Percentiles rank a stretch among this genome's conserved stretches.
phyloP scores from a whole-genome alignment of 2,888 invertebrate genomes.

The Acheta domesticus region DNA sequence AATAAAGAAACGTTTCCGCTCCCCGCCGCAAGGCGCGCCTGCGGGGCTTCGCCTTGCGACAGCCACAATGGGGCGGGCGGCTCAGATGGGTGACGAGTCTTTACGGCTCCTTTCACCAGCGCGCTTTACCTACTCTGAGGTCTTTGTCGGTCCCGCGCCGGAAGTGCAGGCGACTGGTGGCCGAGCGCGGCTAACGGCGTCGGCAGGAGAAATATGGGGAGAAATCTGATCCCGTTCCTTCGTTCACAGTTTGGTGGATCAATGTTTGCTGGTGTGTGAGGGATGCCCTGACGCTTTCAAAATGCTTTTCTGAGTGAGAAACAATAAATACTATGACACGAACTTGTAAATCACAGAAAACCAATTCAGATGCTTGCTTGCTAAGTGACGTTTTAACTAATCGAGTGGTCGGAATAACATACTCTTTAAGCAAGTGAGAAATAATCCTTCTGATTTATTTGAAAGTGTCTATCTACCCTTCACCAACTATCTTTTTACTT shows the following conservation, averaged over 20 bases:
- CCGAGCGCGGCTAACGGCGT: background rate
- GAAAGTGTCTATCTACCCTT: too few species aligned
- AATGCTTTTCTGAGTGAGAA: background rate
- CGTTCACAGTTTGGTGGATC: background rate
- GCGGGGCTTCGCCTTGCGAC: background rate
- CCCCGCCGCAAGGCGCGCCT: background rate
- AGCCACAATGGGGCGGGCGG: background rate
- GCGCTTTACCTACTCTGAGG: background rate
- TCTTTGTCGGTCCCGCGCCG: background rate
- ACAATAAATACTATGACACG: too few species aligned
- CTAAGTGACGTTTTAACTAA: too few species aligned
- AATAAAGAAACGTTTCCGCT: background rate
- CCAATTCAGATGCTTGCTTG: too few species aligned
- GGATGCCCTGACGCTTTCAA: background rate
- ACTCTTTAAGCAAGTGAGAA: too few species aligned
- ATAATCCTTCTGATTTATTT: too few species aligned
- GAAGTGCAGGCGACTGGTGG: background rate
- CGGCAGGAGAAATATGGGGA: background rate
- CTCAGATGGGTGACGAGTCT: background rate
- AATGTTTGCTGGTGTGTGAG: too few species aligned
- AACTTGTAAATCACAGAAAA: too few species aligned
- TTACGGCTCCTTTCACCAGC: background rate
- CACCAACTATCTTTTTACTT: too few species aligned
- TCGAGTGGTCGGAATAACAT: too few species aligned
- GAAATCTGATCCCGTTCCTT: background rate